A percentile compares a stretch with the other conserved stretches of the same genome.
Conservation (phyloP, 2,888 invertebrate genomes). For the Lithodes maja region DNA sequence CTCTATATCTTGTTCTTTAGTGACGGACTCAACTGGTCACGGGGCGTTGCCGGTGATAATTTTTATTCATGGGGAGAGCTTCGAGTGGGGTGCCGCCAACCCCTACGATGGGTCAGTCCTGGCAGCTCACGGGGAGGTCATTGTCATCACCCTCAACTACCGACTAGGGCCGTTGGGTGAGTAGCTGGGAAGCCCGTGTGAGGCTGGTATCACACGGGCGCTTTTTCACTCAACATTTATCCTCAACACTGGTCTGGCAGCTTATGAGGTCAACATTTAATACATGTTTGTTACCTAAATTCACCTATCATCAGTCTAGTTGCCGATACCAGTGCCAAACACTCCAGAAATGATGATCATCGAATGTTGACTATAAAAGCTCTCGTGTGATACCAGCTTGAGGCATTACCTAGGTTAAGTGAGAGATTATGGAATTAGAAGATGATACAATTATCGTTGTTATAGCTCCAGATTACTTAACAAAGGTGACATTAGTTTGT, state of each 20-base stretch:
- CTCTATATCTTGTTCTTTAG: constrained; percentile 21
- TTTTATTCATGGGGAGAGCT: constrained; percentile 69
- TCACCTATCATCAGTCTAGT: no score
- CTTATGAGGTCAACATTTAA: not conserved
- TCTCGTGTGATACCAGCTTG: no score
- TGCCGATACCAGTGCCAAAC: no score
- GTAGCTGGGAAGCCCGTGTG: not conserved
- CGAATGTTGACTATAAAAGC: no score
- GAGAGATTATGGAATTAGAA: no score
- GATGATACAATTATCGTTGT: no score
- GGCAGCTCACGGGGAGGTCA: constrained; percentile 68
- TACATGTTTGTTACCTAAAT: not conserved
- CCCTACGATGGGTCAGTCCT: constrained; percentile 70
- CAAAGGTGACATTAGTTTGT: no score
- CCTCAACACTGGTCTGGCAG: not conserved
- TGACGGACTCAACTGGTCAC: constrained; percentile 67
- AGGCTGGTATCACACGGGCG: not conserved
- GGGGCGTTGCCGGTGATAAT: constrained; percentile 66
- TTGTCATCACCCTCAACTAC: constrained; percentile 69
- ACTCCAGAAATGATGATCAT: no score
- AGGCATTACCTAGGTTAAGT: no score
- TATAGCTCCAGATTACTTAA: no score
- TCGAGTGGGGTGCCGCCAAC: constrained; percentile 68
- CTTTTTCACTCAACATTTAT: not conserved
- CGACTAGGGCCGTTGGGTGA: constrained; percentile 54